Percentiles rank a stretch among this genome's conserved stretches.
Evolutionary conservation across 2,113 vertebrate species (phyloP).

Genomic region (Eidolon helvum): DNA sequence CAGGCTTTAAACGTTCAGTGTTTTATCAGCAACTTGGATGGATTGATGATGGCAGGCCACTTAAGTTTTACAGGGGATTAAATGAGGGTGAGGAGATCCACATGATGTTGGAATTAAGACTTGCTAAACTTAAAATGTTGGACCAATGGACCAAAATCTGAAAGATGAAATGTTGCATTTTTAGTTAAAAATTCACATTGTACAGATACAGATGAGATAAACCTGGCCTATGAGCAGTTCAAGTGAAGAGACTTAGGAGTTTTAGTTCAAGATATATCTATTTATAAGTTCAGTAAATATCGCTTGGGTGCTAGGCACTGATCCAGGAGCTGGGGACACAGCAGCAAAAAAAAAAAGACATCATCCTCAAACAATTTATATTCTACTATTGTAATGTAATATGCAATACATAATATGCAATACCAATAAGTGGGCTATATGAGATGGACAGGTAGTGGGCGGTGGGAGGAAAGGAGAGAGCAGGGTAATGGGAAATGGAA

Average conservation of each 20-base stretch:
- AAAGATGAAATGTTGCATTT: background rate
- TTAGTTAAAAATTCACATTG: background rate
- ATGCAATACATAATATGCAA: rapidly evolving
- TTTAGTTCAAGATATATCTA: background rate
- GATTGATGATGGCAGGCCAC: background rate
- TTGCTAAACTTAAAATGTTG: background rate
- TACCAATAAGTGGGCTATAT: background rate
- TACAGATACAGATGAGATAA: background rate
- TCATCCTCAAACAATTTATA: background rate
- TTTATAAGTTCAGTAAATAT: conserved; percentile 33
- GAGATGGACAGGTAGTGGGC: background rate
- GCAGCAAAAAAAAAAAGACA: background rate
- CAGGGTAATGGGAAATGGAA: background rate
- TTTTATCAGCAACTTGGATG: background rate
- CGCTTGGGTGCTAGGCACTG: background rate
- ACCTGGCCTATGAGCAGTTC: background rate
- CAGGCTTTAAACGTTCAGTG: background rate
- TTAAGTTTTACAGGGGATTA: background rate
- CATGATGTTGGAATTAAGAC: background rate
- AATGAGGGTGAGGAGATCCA: background rate
- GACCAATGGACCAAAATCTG: background rate
- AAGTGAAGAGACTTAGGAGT: background rate
- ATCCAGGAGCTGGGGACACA: background rate
- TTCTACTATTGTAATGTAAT: background rate
- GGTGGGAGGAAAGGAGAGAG: background rate